phyloP scores from a whole-genome alignment of 2,888 invertebrate genomes.

The Himalopsyche japonica region DNA sequence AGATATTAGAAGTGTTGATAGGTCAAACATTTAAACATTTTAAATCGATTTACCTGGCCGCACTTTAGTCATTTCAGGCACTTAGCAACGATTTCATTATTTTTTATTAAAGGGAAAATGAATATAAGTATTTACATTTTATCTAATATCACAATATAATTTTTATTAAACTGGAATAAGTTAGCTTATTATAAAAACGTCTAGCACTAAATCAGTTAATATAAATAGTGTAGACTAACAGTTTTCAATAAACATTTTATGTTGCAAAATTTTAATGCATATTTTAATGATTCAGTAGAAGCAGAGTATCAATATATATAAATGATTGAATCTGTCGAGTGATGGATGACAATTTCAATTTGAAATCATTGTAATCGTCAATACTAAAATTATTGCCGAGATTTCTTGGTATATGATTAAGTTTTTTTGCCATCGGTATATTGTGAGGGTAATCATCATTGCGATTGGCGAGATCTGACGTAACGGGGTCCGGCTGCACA shows the following conservation, averaged over 20 bases:
- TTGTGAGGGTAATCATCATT: background rate
- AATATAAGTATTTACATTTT: too few relatives aligned
- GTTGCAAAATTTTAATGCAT: background rate
- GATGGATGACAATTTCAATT: slow-evolving; percentile 5
- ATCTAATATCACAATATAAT: too few relatives aligned
- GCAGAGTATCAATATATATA: slow-evolving; percentile 29
- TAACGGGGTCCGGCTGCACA: background rate
- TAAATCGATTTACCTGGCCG: too few relatives aligned
- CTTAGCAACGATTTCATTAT: too few relatives aligned
- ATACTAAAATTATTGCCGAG: background rate
- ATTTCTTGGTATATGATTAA: background rate
- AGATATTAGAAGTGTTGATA: too few relatives aligned
- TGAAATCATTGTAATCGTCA: background rate
- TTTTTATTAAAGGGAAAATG: too few relatives aligned
- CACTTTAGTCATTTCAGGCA: too few relatives aligned
- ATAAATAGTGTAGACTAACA: background rate
- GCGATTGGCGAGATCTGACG: background rate
- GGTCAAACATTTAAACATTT: too few relatives aligned
- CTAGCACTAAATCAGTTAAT: too few relatives aligned
- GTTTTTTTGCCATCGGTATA: background rate
- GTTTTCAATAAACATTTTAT: background rate
- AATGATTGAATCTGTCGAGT: slow-evolving; percentile 23
- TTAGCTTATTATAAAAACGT: too few relatives aligned
- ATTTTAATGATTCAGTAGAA: background rate
- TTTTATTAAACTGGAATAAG: too few relatives aligned